Base-by-base conservation (phyloP, 2,888 invertebrate genomes). In the Malachius bipustulatus region DNA sequence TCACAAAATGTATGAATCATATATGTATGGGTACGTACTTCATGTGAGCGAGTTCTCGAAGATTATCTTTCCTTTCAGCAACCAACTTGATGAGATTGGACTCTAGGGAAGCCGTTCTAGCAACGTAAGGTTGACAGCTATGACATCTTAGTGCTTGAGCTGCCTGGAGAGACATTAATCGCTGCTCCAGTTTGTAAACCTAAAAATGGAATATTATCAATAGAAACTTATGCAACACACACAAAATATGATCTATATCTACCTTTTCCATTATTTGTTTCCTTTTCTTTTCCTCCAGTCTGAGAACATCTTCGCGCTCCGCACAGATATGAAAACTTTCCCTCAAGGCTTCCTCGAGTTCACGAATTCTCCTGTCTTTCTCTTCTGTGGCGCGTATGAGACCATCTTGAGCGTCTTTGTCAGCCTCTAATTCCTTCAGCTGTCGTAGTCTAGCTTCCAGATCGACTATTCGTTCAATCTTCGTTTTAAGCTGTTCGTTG, bases 321-420 rank as follows among this genome's bases (percentile, higher is more conserved):
- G 75, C 70, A n/a, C 77, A 74, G 50, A 82, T 73, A 53, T 73
- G 58, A 36, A 81, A 78, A 42, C 83, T 88, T 59, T 87, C 84
- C 40, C 83, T 72, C 40, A 91, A 65, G 12, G 89, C 89, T 47
- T 83, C 82, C 57, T 87, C 88, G 47, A 91, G 63, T 54, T 87
- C 83, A 52, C 75, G 71, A 35, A 89, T 82, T 44, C 55, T 48
- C 41, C 71, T 71, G 37, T 75, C 70, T 59, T 77, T 79, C 46
- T 69, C 69, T 40, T 70, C 63, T 4, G 74, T 64, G 4, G 70
- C 66, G 3, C 68, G 65, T 40, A 73, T 54, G 27, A 77, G 55
- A 47, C 73, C 72, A 48, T 73, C 67, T 36, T 75, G 65, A n/a
- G n/a, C n/a, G n/a, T n/a, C n/a, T n/a, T n/a, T n/a, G n/a, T n/a